Percentiles rank a stretch among this genome's conserved stretches.
These are phyloP conservation scores for Danio kyathit DNA, from an alignment of 2,797 vertebrate genomes.

Conservation along the genomic window DNA sequence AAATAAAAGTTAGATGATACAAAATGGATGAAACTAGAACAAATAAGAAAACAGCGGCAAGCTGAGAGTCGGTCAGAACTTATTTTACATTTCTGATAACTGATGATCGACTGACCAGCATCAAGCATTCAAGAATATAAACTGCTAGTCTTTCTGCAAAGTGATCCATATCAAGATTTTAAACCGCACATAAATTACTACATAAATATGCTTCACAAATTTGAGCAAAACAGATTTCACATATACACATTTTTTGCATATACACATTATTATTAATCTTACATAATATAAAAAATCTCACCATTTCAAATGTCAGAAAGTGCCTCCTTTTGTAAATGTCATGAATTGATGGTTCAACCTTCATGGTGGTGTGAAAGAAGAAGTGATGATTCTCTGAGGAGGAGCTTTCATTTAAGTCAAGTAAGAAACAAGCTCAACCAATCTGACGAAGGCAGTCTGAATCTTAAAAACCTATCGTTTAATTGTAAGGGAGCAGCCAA, in stretches of 20 bases:
- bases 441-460: neutral
- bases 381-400: conserved; percentile 2
- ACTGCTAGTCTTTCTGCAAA: neutral
- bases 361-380: neutral
- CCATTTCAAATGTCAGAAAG: neutral
- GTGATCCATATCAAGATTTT: neutral
- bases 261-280: neutral
- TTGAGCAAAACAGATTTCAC: neutral
- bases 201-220: neutral
- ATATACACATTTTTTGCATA: neutral
- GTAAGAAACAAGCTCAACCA: neutral
- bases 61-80: too few species aligned
- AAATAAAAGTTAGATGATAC: neutral
- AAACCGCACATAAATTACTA: neutral
- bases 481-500: neutral
- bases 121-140: neutral
- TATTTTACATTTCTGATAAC: too few species aligned
- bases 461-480: neutral
- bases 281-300: neutral
- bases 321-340: neutral
- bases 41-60: neutral
- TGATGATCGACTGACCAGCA: too few species aligned
- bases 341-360: neutral
- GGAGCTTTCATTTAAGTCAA: neutral
- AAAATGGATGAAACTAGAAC: neutral